Evolutionary conservation across 1,140 invertebrate genomes (phyloP).

Genomic region (Drosophila setifemur): DNA sequence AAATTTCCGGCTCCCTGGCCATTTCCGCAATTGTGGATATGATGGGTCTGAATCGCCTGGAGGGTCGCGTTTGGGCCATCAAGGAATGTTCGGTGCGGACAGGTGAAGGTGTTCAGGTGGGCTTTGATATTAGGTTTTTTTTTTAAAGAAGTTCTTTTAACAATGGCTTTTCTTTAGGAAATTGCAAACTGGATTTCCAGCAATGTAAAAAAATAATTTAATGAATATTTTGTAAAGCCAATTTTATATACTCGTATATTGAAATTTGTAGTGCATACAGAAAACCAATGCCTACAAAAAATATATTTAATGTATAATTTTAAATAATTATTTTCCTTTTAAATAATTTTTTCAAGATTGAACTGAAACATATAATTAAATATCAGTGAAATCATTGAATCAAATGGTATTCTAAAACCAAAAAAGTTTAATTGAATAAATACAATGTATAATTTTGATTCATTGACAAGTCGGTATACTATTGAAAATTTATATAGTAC

Average conservation of each 20-base stretch:
- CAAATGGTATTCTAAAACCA: no score
- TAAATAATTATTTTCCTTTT: no score
- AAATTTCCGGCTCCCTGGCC: conserved; percentile 30
- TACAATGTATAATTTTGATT: no score
- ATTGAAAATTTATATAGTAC: no score
- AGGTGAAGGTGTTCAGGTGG: conserved; percentile 40
- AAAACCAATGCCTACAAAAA: background rate
- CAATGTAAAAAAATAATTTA: background rate
- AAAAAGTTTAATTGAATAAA: no score
- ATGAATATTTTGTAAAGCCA: background rate
- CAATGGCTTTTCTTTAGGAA: conserved; percentile 4
- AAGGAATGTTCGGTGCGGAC: conserved; percentile 39
- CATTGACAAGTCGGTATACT: no score
- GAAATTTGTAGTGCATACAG: conserved; percentile 21
- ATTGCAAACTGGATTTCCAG: conserved; percentile 32
- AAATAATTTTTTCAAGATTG: no score
- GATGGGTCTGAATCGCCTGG: conserved; percentile 45
- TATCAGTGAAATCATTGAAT: no score
- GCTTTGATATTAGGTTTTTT: background rate
- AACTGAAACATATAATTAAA: no score
- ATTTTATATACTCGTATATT: background rate
- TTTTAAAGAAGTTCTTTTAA: no score
- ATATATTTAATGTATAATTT: background rate
- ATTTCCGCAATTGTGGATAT: conserved; percentile 28
- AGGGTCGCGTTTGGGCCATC: conserved; percentile 37